Evolutionary conservation across 2,797 vertebrate species (phyloP).

Genomic region (Gymnocypris eckloni): DNA sequence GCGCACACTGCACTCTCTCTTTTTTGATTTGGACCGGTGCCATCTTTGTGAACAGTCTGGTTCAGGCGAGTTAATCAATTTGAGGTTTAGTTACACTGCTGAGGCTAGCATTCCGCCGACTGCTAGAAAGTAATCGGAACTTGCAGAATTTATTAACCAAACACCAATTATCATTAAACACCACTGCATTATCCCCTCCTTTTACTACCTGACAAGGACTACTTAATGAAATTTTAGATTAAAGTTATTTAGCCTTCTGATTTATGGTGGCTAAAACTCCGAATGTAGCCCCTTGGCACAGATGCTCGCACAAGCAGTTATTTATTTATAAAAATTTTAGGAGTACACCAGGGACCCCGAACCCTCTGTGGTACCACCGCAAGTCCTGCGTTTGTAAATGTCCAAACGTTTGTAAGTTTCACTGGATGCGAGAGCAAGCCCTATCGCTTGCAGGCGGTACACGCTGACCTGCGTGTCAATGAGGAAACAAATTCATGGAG

Average conservation of each 20-base stretch:
- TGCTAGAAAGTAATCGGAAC: conserved; percentile 99
- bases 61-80: conserved; percentile 99
- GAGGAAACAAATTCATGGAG: conserved; percentile 66
- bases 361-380: conserved; percentile 89
- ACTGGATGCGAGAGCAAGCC: conserved; percentile 55
- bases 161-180: conserved; percentile 99
- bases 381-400: conserved; percentile 86
- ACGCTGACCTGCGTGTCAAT: conserved; percentile 85
- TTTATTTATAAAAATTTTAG: conserved; percentile 73
- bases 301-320: conserved; percentile 84
- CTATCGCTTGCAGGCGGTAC: conserved; percentile 77
- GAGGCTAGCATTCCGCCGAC: conserved; percentile 99
- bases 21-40: conserved; percentile 97
- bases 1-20: conserved; percentile 82
- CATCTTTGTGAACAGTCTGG: conserved; percentile 99
- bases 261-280: conserved; percentile 89
- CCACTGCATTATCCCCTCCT: conserved; percentile 98
- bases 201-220: conserved; percentile 99
- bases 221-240: conserved; percentile 99
- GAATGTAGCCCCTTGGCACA: conserved; percentile 89
- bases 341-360: conserved; percentile 86
- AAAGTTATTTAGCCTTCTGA: conserved; percentile 97
- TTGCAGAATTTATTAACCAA: conserved; percentile 99
- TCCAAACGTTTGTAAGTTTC: conserved; percentile 57
- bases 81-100: conserved; percentile 99